Percentiles rank a stretch among this genome's conserved stretches.
phyloP scores from a whole-genome alignment of 2,113 vertebrate genomes.

The Cebidichthys violaceus region DNA sequence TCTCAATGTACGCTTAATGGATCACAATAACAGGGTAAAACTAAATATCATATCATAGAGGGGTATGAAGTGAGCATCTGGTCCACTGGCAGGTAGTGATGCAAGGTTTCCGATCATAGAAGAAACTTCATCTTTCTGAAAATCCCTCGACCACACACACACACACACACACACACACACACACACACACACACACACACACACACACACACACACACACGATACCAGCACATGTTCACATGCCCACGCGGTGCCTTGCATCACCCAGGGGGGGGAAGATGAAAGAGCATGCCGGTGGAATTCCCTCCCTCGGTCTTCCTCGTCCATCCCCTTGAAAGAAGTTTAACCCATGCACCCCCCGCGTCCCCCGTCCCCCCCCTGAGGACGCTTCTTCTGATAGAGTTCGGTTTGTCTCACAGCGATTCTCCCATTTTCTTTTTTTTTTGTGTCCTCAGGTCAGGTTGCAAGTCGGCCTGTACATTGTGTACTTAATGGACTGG shows the following conservation, averaged over 20 bases:
- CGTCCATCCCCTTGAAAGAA: background rate
- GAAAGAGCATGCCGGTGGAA: conserved; percentile 17
- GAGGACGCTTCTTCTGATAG: background rate
- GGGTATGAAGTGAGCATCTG: background rate
- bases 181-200: background rate
- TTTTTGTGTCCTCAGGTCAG: conserved; percentile 85
- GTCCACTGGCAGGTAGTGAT: background rate
- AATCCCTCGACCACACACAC: background rate
- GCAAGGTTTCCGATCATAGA: conserved; percentile 1
- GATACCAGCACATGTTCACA: conserved; percentile 10
- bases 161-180: background rate
- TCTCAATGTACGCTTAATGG: background rate
- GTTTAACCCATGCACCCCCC: background rate
- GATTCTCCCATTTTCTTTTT: too few species aligned
- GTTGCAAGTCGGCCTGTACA: conserved; percentile 95
- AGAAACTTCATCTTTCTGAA: background rate
- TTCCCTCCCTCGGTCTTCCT: background rate
- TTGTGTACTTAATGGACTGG: conserved; percentile 95
- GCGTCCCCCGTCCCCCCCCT: background rate
- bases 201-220: background rate
- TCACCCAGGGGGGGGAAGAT: conserved; percentile 17
- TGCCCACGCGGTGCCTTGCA: background rate
- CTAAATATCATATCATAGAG: background rate
- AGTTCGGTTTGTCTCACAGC: background rate
- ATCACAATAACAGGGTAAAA: background rate